Percentiles rank a stretch among this genome's conserved stretches.
Evolutionary conservation across 2,113 vertebrate species (phyloP).

Genomic region (Gallinago jamesoni): DNA sequence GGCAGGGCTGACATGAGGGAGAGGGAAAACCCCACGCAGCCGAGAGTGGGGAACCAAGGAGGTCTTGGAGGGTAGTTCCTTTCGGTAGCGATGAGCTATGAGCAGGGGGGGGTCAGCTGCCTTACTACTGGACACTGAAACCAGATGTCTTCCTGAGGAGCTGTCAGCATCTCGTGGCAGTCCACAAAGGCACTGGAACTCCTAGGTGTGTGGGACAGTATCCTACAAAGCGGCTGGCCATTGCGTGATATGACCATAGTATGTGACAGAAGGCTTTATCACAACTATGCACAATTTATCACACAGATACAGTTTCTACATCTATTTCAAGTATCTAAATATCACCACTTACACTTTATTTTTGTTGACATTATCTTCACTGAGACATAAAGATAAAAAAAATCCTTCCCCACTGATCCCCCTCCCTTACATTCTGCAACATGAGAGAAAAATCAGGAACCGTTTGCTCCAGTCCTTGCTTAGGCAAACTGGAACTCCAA

Average conservation of each 20-base stretch:
- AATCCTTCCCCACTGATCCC: background rate
- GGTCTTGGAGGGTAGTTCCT: background rate
- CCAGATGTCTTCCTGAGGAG: background rate
- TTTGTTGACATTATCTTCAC: background rate
- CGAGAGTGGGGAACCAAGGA: background rate
- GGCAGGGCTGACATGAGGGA: background rate
- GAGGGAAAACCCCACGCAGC: background rate
- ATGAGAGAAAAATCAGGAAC: background rate
- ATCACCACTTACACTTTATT: background rate
- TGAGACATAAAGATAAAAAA: background rate
- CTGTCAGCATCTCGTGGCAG: background rate
- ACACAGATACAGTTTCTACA: background rate
- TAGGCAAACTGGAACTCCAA: background rate
- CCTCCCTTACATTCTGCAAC: background rate
- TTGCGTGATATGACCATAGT: rapidly evolving
- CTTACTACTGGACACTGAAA: background rate
- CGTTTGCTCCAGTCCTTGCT: background rate
- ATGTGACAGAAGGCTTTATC: background rate
- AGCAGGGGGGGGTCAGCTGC: background rate
- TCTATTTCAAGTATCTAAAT: background rate
- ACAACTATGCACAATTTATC: background rate
- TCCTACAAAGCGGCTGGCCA: background rate
- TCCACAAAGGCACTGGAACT: background rate
- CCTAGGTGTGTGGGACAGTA: background rate
- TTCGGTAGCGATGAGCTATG: background rate